These are phyloP conservation scores for Condylura cristata DNA, from an alignment of 2,113 vertebrate species.

Conservation along the genomic window DNA sequence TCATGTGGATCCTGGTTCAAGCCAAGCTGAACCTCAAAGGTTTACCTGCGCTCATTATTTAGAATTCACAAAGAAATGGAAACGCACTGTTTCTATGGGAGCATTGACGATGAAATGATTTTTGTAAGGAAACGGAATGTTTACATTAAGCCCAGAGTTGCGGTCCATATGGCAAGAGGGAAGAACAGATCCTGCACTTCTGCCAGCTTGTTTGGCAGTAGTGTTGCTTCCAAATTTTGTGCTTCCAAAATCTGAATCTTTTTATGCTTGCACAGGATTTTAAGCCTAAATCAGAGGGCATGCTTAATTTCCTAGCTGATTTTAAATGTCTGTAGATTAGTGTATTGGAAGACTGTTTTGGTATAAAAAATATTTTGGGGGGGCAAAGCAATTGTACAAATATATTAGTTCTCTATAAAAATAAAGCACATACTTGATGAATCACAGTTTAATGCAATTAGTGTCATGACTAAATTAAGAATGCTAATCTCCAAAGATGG, in stretches of 20 bases:
- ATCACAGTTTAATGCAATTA: constrained; percentile 7
- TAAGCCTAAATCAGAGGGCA: neutral
- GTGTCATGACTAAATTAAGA: neutral
- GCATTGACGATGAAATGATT: constrained; percentile 42
- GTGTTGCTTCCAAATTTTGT: constrained; percentile 46
- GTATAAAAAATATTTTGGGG: neutral
- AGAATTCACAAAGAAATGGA: constrained; percentile 67
- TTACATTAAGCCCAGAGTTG: constrained; percentile 42
- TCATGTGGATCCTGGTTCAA: constrained; percentile 73
- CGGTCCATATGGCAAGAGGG: constrained; percentile 35
- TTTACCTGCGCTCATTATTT: constrained; percentile 79
- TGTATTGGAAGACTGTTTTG: neutral
- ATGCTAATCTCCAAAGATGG: neutral
- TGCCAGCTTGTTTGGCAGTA: neutral
- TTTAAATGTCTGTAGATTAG: constrained; percentile 12
- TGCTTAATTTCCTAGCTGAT: neutral
- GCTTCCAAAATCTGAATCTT: neutral
- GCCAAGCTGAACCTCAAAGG: constrained; percentile 79
- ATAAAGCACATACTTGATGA: neutral
- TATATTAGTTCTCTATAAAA: neutral
- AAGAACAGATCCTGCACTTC: neutral
- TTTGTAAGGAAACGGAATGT: constrained; percentile 38
- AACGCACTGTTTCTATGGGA: constrained; percentile 45
- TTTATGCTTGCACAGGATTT: neutral
- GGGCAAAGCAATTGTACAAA: neutral